Evolutionary conservation across 2,113 vertebrate species (phyloP), one percentile per base, ranked within the genome.

Genomic region (Peromyscus leucopus): DNA sequence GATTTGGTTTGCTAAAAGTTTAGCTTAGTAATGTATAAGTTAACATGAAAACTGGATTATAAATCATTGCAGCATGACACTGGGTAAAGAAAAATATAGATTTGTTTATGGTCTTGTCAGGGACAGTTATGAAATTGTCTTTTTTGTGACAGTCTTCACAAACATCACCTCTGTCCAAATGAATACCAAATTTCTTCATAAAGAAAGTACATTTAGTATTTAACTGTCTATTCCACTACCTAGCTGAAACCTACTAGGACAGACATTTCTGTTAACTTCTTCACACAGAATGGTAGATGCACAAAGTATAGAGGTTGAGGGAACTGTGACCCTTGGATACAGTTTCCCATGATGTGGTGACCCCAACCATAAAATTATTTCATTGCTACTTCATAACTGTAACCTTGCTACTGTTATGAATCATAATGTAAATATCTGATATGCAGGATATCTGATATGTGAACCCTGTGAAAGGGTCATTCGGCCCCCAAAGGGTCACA

Each of bases 1-100:
- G 86, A 92, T 96, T 94, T 93, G 65, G 94, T 97, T 97, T 97
- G 63, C 84, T 85, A 57, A 69, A 75, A 96, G 55, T 96, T 95
- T 94, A 87, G 46, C 92, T 94, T 91, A 91, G 87, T 90, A 90
- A 96, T 93, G 61, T 95, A 95, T 90, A 94, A 88, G 22, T 46
- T 57, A 59, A 93, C 46, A 82, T 97, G 89, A 90, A 96, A 97
- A 91, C 75, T 83, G 57, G 91, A 72, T 92, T 93, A 88, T 79
- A 92, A 93, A 96, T 95, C 92, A 96, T 76, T 93, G 95, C 26
- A 75, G 42, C 71, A 51, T 95, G 87, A 96, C 79, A 89, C 93
- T 92, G 79, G 74, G 46, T 95, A 94, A 96, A 94, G 90, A 51
- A 72, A 78, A 93, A 90, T 94, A 33, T 95, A 78, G 90, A 42